Percentiles rank a stretch among this genome's conserved stretches.
Evolutionary conservation across 30 jellyfish, hydroid and myxozoan species (phyloP).

Genomic region (Euphysa ruthae): DNA sequence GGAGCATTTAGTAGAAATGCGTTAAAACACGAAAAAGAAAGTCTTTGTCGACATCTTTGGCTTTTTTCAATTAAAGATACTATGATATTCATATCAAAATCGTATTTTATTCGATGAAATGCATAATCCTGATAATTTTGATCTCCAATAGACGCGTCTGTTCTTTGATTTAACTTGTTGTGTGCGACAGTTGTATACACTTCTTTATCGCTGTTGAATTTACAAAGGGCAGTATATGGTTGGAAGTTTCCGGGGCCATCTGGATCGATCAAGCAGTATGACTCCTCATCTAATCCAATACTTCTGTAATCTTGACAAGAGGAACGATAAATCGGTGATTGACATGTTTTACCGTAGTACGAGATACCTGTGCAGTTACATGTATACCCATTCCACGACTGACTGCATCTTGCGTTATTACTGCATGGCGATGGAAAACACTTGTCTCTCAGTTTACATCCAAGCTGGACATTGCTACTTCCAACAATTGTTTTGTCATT

Average conservation of each 20-base stretch:
- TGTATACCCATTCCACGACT: no score
- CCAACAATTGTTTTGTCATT: no score
- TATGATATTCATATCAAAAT: constrained; percentile 41
- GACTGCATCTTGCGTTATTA: no score
- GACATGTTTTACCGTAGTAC: no score
- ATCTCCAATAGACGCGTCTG: constrained; percentile 50
- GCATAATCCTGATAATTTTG: constrained; percentile 22
- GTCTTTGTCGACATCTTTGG: constrained; percentile 45
- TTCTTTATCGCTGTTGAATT: constrained; percentile 3
- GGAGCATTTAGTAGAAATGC: constrained; percentile 64
- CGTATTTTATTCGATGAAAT: constrained; percentile 52
- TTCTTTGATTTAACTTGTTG: constrained; percentile 27
- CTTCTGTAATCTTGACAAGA: neutral
- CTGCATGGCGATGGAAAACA: no score
- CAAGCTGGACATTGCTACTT: no score
- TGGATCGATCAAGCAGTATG: constrained; percentile 21
- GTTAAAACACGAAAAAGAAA: constrained; percentile 58
- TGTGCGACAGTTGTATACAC: constrained; percentile 54
- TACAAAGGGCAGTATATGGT: constrained; percentile 55
- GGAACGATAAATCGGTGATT: no score
- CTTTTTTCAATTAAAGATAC: constrained; percentile 64
- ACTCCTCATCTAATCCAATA: constrained; percentile 3
- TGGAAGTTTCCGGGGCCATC: constrained; percentile 7
- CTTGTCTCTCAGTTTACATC: no score
- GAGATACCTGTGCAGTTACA: no score